These are phyloP conservation scores for Octopus bimaculoides DNA, from an alignment of 1,140 invertebrate species.

Conservation along the genomic window DNA sequence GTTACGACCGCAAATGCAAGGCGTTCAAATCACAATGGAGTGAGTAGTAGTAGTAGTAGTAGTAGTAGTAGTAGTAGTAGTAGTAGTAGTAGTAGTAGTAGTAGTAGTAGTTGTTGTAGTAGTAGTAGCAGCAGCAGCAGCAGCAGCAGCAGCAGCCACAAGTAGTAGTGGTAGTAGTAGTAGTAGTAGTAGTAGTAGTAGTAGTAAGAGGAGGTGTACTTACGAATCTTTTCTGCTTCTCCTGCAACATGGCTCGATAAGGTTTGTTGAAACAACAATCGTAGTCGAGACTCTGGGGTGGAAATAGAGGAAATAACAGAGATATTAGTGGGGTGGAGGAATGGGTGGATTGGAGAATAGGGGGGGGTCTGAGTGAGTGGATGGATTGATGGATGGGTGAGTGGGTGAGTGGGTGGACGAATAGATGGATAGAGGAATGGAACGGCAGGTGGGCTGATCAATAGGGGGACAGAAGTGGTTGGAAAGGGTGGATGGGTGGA, in stretches of 20 bases:
- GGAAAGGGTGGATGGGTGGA: too few relatives aligned
- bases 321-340: too few relatives aligned
- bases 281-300: slow-evolving; percentile 35
- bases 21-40: not conserved
- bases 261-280: slow-evolving; percentile 35
- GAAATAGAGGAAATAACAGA: too few relatives aligned
- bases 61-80: not conserved
- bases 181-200: not conserved
- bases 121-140: not conserved
- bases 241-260: slow-evolving; percentile 23
- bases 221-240: slow-evolving; percentile 23
- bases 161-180: not conserved
- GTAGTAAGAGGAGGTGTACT: slow-evolving; percentile 14
- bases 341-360: too few relatives aligned
- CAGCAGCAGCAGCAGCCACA: not conserved
- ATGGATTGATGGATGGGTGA: too few relatives aligned
- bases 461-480: too few relatives aligned
- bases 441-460: too few relatives aligned
- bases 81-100: not conserved
- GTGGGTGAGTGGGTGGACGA: too few relatives aligned
- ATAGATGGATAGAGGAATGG: too few relatives aligned
- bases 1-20: not conserved
- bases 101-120: not conserved
- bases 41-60: too few relatives aligned
- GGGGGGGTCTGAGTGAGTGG: too few relatives aligned